Conservation (phyloP, 2,797 vertebrate genomes). For the Sphaeramia orbicularis region DNA sequence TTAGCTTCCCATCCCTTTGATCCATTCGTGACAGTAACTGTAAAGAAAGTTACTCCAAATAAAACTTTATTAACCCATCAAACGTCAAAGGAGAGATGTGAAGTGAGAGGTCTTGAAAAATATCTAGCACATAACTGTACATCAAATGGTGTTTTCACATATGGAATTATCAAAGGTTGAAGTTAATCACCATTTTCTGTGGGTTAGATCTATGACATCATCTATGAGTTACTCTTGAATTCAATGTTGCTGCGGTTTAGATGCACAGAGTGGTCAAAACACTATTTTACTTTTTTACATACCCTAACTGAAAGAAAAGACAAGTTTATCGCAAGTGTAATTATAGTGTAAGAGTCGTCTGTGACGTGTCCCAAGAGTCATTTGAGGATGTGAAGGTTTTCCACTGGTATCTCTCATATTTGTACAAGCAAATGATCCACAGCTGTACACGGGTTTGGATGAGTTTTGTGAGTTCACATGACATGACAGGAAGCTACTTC, state of each 20-base stretch:
- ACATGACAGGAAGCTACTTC: conserved; percentile 1
- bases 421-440: conserved; percentile 64
- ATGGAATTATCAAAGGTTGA: background rate
- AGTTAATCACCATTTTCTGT: background rate
- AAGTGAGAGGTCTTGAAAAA: background rate
- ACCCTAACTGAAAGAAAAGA: no score
- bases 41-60: background rate
- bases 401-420: conserved; percentile 46
- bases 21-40: background rate
- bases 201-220: background rate
- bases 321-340: no score
- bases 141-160: background rate
- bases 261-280: background rate
- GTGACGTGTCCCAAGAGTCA: background rate
- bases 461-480: conserved; percentile 7
- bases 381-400: background rate
- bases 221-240: background rate
- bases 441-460: conserved; percentile 50
- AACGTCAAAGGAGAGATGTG: background rate
- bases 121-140: background rate
- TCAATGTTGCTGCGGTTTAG: background rate
- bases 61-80: background rate
- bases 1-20: background rate
- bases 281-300: no score
- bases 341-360: background rate